phyloP scores from a whole-genome alignment of 2,113 vertebrate species.

The Tupaia chinensis region DNA sequence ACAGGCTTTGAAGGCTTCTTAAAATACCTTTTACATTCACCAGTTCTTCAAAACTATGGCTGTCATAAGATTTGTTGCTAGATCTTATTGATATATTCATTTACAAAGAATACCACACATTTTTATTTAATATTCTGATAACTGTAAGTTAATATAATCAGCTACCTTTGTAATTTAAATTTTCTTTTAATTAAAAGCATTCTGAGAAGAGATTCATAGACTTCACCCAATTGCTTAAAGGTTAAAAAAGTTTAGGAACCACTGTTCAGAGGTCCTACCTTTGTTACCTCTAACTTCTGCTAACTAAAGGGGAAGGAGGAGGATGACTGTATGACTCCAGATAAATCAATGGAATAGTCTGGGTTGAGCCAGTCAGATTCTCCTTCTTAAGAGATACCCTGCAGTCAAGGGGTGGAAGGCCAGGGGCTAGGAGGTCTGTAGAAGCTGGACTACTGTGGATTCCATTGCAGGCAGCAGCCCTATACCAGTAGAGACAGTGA shows the following conservation, averaged over 20 bases:
- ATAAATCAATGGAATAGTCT: not conserved
- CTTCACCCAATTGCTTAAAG: not conserved
- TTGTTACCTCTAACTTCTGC: not conserved
- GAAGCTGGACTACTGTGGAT: not conserved
- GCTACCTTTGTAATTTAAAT: not conserved
- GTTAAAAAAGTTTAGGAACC: not conserved
- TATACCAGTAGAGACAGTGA: not conserved
- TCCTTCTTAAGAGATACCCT: not conserved
- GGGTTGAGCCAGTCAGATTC: not conserved
- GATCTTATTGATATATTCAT: not conserved
- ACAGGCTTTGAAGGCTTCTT: not conserved
- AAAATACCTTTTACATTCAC: slow-evolving; percentile 45
- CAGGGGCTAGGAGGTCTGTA: not conserved
- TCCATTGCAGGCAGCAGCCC: not conserved
- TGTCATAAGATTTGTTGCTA: slow-evolving; percentile 12
- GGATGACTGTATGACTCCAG: not conserved
- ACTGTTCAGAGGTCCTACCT: not conserved
- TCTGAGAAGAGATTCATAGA: not conserved
- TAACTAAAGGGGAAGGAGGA: not conserved
- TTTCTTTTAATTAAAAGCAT: slow-evolving; percentile 46
- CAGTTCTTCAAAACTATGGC: slow-evolving; percentile 2
- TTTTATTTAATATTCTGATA: slow-evolving; percentile 40
- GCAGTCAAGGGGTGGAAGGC: not conserved
- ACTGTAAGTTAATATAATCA: not conserved
- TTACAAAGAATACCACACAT: not conserved